Evolutionary conservation across 2,888 invertebrate species (phyloP), one percentile per base, ranked within the genome.

Genomic region (Eueremaeus valkanovi): DNA sequence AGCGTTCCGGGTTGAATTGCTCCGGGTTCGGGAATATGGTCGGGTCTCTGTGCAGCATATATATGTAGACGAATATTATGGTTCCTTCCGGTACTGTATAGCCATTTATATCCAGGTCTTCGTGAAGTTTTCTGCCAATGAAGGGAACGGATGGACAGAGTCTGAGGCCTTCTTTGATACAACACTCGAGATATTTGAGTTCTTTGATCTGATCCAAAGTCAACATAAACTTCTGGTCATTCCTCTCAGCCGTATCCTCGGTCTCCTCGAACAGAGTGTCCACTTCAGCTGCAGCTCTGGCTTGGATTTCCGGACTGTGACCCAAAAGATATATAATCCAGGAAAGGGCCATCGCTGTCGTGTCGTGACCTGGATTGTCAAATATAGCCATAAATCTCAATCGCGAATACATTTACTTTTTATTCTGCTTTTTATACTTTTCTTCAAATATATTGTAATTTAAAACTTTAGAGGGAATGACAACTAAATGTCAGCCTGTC

Each of bases 201-300:
- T 81, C 79, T 74, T 82, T 82, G 21, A 84, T 49, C 24, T 76
- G 73, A 85, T 85, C 87, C 86, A 84, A 78, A 85, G 84, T 80
- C 77, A 73, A 86, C 86, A 85, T 85, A 84, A 77, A 36, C 74
- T 75, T 29, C 73, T 74, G 49, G 49, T 76, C 63, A 27, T 49
- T 36, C 2, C 13, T 27, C 45, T 66, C 36, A 9, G 51, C 36
- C 16, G 66, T 40, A 31, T 29, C 36, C 2, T 72, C 27, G 18
- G 68, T 45, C 13, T 72, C 73, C 9, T 75, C 74, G 40, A 76
- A 78, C 16, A 78, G 29, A 16, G 73, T 31, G 21, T 78, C 75
- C 29, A 75, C 51, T 73, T 79, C 77, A 13, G 42, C 55, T 73
- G 74, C 66, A 81, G 83, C 81, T 84, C 85, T 81, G 84, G 85